Conservation (phyloP, 2,113 vertebrate genomes). For the Toxostoma redivivum region DNA sequence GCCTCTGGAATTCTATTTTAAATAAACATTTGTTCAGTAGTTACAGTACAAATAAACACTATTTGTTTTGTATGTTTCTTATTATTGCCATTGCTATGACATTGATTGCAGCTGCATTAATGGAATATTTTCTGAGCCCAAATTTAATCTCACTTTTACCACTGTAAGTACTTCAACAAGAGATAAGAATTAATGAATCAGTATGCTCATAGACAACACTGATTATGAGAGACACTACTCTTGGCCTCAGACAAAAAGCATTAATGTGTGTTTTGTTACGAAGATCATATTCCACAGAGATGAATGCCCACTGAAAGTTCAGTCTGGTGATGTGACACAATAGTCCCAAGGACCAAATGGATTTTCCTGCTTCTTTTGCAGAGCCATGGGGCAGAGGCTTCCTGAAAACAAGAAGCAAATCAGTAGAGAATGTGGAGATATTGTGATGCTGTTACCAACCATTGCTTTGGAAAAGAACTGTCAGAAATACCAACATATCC, state of each 20-base stretch:
- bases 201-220: background rate
- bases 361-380: slow-evolving; percentile 4
- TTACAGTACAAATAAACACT: background rate
- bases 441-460: accelerated
- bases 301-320: background rate
- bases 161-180: background rate
- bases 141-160: background rate
- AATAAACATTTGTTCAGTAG: background rate
- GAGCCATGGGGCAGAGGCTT: background rate
- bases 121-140: background rate
- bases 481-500: background rate
- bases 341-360: background rate
- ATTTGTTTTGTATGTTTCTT: background rate
- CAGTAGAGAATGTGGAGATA: background rate
- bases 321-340: background rate
- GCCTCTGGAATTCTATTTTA: background rate
- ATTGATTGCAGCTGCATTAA: background rate
- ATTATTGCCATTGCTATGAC: background rate
- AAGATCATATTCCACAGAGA: background rate
- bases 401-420: background rate
- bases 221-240: background rate
- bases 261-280: background rate
- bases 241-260: background rate
- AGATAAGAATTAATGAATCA: background rate
- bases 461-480: background rate